phyloP scores from a whole-genome alignment of 23 tunicate genomes.

The Pegea sp. region DNA sequence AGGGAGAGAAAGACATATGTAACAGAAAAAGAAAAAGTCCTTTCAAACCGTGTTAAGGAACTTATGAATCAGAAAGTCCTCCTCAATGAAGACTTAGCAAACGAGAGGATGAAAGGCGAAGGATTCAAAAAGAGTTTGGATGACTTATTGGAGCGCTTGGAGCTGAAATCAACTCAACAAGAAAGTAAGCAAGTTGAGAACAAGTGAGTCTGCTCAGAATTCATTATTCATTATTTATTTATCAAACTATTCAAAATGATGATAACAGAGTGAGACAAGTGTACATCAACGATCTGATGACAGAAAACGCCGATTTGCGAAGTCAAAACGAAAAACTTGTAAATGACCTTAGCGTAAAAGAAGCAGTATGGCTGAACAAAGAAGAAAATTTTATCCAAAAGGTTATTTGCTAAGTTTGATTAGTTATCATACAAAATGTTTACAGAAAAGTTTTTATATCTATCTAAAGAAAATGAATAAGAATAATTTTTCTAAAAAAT shows the following conservation, averaged over 20 bases:
- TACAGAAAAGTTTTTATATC: neutral
- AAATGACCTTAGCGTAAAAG: constrained; percentile 57
- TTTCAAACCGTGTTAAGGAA: constrained; percentile 7
- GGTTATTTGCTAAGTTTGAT: neutral
- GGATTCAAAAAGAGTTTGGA: constrained; percentile 18
- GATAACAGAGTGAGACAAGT: constrained; percentile 35
- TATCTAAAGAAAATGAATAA: neutral
- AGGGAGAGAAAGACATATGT: neutral
- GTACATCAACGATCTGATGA: constrained; percentile 32
- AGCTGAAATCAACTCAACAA: constrained; percentile 81
- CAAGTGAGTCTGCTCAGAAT: constrained; percentile 20
- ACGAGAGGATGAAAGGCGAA: constrained; percentile 29
- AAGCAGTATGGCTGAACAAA: constrained; percentile 44
- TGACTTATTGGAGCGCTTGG: constrained; percentile 54
- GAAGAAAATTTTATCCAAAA: neutral
- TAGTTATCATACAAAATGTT: neutral
- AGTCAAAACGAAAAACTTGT: constrained; percentile 24
- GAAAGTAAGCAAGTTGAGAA: constrained; percentile 45
- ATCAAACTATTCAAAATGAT: neutral
- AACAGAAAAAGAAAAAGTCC: too few species aligned
- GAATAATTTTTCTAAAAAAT: neutral
- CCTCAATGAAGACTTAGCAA: constrained; percentile 4
- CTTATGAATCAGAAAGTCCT: neutral
- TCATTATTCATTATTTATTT: neutral
- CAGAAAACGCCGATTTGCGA: constrained; percentile 53